Evolutionary conservation across 1,140 invertebrate genomes (phyloP).

Genomic region (Conus ventricosus): DNA sequence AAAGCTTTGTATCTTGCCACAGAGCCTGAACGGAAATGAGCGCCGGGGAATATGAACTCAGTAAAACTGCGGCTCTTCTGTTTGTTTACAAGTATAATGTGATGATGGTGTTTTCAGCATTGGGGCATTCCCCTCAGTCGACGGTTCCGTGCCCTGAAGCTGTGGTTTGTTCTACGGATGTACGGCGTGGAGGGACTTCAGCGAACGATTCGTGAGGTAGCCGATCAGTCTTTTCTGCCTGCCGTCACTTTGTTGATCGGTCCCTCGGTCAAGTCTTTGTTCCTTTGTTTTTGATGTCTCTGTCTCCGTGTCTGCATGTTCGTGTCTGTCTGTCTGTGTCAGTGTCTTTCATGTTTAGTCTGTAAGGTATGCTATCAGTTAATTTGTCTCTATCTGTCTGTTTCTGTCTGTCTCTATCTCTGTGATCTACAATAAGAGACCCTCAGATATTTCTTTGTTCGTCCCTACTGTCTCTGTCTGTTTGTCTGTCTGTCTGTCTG

Average conservation of each 20-base stretch:
- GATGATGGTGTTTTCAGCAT: constrained; percentile 80
- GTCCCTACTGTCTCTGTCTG: constrained; percentile 7
- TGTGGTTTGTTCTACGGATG: constrained; percentile 97
- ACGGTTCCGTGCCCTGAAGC: constrained; percentile 93
- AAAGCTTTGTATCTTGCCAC: too few species aligned
- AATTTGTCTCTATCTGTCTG: not conserved
- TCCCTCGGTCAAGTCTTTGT: too few species aligned
- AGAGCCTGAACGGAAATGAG: too few species aligned
- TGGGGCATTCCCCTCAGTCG: constrained; percentile 98
- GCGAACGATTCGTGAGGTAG: constrained; percentile 89
- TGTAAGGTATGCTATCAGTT: too few species aligned
- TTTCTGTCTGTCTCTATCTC: not conserved
- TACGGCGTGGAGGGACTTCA: constrained; percentile 96
- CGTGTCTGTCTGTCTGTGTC: not conserved
- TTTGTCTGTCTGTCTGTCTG: not conserved
- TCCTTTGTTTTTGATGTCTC: not conserved
- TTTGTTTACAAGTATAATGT: not conserved
- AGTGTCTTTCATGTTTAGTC: not conserved
- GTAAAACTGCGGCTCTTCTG: too few species aligned
- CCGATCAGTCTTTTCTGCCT: not conserved
- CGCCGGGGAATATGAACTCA: too few species aligned
- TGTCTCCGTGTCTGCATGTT: not conserved
- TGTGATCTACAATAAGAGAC: too few species aligned
- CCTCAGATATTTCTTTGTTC: too few species aligned
- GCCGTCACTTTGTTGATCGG: not conserved